phyloP scores from a whole-genome alignment of 2,113 vertebrate genomes.

The human region GRCh38 chr15:43150501-43151000 shows the following conservation, averaged over 20 bases:
- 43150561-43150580: conserved; percentile 37
- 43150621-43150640: conserved; percentile 1
- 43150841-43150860: conserved; percentile 37
- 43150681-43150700: background rate
- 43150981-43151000: background rate
- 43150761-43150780: conserved; percentile 1
- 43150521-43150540: conserved; percentile 30
- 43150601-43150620: background rate
- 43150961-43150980: conserved; percentile 32
- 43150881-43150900: background rate
- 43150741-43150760: background rate
- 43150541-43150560: conserved; percentile 29
- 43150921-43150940: conserved; percentile 40
- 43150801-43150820: conserved; percentile 49
- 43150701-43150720: background rate
- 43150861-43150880: background rate
- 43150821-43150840: conserved; percentile 46
- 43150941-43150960: conserved; percentile 32
- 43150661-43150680: background rate
- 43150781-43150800: conserved; percentile 34
- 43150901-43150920: conserved; percentile 32
- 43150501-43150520: conserved; percentile 33
- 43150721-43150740: conserved; percentile 39
- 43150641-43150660: background rate
- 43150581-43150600: conserved; percentile 40